Evolutionary conservation across 2,113 vertebrate genomes (phyloP).

Genomic region (Dromaius novaehollandiae): DNA sequence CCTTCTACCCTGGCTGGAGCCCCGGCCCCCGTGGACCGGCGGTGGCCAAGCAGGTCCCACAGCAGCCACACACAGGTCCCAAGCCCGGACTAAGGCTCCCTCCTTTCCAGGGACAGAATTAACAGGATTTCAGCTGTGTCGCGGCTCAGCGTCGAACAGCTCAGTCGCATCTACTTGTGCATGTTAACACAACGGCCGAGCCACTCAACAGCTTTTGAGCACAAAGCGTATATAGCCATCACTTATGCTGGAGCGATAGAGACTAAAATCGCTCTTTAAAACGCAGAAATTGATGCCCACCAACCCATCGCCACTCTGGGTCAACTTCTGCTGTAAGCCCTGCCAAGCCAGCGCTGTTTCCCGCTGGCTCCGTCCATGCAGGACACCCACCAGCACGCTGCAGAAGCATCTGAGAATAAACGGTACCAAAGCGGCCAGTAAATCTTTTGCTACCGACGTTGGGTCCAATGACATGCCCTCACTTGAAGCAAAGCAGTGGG

Average conservation of each 20-base stretch:
- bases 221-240: not conserved
- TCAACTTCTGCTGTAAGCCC: not conserved
- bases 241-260: accelerated
- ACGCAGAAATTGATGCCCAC: not conserved
- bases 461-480: not conserved
- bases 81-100: no score
- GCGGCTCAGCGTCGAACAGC: not conserved
- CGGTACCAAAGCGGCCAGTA: not conserved
- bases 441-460: not conserved
- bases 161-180: not conserved
- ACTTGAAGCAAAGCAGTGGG: no score
- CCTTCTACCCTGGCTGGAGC: no score
- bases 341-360: not conserved
- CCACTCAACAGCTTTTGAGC: not conserved
- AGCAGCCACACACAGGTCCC: no score
- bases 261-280: not conserved
- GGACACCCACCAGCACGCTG: not conserved
- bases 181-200: not conserved
- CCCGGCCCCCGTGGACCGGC: no score
- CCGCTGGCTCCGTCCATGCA: not conserved
- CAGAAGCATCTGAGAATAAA: not conserved
- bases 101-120: not conserved
- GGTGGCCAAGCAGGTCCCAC: no score
- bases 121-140: not conserved
- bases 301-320: not conserved